A percentile compares a stretch with the other conserved stretches of the same genome.
phyloP scores from a whole-genome alignment of 2,113 vertebrate species.

The Dolichallabes microphthalmus region DNA sequence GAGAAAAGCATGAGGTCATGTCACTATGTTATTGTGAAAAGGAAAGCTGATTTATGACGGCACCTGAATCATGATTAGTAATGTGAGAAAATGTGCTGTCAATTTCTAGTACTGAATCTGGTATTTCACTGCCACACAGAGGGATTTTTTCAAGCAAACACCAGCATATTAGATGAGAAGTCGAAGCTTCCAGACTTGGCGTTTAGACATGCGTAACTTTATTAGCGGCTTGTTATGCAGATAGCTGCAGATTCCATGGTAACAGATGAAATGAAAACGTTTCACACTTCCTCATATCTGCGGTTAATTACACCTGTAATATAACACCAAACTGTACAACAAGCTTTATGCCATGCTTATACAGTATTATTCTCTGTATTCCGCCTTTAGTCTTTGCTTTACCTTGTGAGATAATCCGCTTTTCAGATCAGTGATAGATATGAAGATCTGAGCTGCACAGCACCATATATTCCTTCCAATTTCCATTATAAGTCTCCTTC shows the following conservation, averaged over 20 bases:
- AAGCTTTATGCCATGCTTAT: neutral
- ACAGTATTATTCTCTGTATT: neutral
- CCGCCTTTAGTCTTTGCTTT: neutral
- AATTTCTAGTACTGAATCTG: constrained; percentile 20
- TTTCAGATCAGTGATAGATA: neutral
- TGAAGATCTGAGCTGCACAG: neutral
- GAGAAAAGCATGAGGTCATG: constrained; percentile 45
- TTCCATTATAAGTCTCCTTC: constrained; percentile 20
- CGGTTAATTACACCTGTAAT: neutral
- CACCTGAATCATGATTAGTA: constrained; percentile 32
- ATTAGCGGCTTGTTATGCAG: neutral
- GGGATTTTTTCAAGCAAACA: neutral
- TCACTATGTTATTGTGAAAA: constrained; percentile 43
- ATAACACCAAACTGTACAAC: neutral
- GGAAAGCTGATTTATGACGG: constrained; percentile 49
- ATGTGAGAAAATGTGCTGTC: constrained; percentile 34
- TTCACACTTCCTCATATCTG: neutral
- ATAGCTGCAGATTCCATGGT: neutral
- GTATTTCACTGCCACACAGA: neutral
- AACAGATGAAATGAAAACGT: neutral
- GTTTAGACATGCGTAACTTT: neutral
- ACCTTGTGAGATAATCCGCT: neutral
- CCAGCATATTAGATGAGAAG: neutral
- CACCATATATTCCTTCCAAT: neutral
- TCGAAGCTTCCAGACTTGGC: neutral